Percentiles rank a stretch among this genome's conserved stretches.
Conservation (phyloP, 2,888 invertebrate species). For the Tetheella fluctuosa region DNA sequence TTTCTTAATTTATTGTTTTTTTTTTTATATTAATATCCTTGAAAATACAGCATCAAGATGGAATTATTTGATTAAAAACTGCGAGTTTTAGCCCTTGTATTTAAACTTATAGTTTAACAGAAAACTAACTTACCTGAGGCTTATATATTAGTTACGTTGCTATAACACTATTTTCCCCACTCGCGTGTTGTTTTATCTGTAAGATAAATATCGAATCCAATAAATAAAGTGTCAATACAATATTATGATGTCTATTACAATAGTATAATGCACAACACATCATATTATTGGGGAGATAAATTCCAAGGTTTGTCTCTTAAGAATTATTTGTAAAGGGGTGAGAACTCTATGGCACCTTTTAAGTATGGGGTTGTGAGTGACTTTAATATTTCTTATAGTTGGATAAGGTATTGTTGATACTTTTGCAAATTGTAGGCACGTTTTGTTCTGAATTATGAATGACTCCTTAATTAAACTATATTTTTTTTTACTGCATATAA, state of each 20-base stretch:
- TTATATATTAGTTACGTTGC: too few relatives aligned
- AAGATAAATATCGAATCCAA: slow-evolving; percentile 35
- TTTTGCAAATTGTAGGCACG: slow-evolving; percentile 19
- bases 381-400: slow-evolving; percentile 15
- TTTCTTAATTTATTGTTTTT: too few relatives aligned
- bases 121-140: too few relatives aligned
- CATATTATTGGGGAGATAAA: slow-evolving; percentile 77
- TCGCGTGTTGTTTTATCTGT: background rate
- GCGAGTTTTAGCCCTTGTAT: too few relatives aligned
- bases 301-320: slow-evolving; percentile 48
- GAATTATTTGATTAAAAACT: too few relatives aligned
- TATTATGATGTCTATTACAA: slow-evolving; percentile 75
- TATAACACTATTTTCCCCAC: background rate
- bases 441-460: too few relatives aligned
- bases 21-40: too few relatives aligned
- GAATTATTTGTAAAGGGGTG: slow-evolving; percentile 67
- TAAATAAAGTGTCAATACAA: slow-evolving; percentile 76
- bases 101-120: too few relatives aligned
- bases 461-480: background rate
- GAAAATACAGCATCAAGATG: too few relatives aligned
- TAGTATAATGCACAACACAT: slow-evolving; percentile 54
- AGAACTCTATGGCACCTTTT: slow-evolving; percentile 33
- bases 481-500: background rate
- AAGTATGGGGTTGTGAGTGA: slow-evolving; percentile 26
- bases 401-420: slow-evolving; percentile 45